Evolutionary conservation across 2,888 invertebrate genomes (phyloP).

Genomic region (Polymixis flavicincta): DNA sequence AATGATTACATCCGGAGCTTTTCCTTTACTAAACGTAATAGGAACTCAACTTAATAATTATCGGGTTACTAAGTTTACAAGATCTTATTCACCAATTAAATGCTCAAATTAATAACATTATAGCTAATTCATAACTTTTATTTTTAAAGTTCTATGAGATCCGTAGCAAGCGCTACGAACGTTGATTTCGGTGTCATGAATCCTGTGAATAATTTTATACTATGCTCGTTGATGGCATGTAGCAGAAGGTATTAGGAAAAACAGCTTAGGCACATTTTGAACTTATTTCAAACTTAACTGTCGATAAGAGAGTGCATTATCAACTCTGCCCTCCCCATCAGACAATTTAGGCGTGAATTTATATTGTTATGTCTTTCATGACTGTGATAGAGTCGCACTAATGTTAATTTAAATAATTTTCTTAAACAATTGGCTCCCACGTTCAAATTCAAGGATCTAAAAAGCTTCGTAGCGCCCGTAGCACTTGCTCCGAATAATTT

Average conservation of each 20-base stretch:
- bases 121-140: not conserved
- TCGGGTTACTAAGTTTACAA: not conserved
- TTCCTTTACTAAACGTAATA: too few species aligned
- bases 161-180: not conserved
- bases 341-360: not conserved
- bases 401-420: not conserved
- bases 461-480: not conserved
- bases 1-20: not conserved
- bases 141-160: too few species aligned
- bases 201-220: not conserved
- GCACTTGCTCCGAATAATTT: constrained; percentile 1
- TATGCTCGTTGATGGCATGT: not conserved
- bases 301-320: not conserved
- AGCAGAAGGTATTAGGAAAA: not conserved
- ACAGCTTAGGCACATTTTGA: not conserved
- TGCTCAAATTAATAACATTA: not conserved
- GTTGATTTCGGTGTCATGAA: not conserved
- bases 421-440: not conserved
- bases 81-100: not conserved
- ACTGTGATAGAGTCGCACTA: not conserved
- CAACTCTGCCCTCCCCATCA: not conserved
- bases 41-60: not conserved
- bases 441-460: not conserved
- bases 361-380: not conserved
- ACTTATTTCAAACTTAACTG: not conserved